These are phyloP conservation scores for Diachrysia chrysitis DNA, from an alignment of 2,888 invertebrate genomes.

Conservation along the genomic window DNA sequence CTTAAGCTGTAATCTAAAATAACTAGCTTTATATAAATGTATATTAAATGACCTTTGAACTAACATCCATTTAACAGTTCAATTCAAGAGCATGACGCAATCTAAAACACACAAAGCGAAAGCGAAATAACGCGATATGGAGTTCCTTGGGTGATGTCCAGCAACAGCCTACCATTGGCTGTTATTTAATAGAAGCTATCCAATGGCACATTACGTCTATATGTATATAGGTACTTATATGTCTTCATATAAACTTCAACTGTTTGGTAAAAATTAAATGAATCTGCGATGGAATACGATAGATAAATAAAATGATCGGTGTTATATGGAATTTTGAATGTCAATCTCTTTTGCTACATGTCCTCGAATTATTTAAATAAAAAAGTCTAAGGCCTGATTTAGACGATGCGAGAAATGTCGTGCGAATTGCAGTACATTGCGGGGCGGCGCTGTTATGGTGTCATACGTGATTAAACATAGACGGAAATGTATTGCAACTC, in stretches of 20 bases:
- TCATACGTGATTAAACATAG: too few relatives aligned
- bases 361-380: too few relatives aligned
- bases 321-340: too few relatives aligned
- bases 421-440: too few relatives aligned
- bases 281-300: not conserved
- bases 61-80: not conserved
- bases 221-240: not conserved
- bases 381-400: too few relatives aligned
- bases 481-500: too few relatives aligned
- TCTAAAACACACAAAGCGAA: not conserved
- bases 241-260: not conserved
- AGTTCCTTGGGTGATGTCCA: not conserved
- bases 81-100: not conserved
- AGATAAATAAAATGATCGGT: not conserved
- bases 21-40: not conserved
- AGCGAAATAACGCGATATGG: not conserved
- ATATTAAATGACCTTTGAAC: not conserved
- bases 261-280: not conserved
- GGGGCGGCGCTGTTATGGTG: too few relatives aligned
- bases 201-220: not conserved
- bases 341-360: too few relatives aligned
- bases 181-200: conserved; percentile 1
- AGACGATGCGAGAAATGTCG: too few relatives aligned
- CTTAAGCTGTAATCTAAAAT: not conserved
- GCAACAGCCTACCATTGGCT: not conserved